Percentiles rank a stretch among this genome's conserved stretches.
These are phyloP conservation scores for Cinclus mexicanus DNA, from an alignment of 2,113 vertebrate genomes.

Conservation along the genomic window DNA sequence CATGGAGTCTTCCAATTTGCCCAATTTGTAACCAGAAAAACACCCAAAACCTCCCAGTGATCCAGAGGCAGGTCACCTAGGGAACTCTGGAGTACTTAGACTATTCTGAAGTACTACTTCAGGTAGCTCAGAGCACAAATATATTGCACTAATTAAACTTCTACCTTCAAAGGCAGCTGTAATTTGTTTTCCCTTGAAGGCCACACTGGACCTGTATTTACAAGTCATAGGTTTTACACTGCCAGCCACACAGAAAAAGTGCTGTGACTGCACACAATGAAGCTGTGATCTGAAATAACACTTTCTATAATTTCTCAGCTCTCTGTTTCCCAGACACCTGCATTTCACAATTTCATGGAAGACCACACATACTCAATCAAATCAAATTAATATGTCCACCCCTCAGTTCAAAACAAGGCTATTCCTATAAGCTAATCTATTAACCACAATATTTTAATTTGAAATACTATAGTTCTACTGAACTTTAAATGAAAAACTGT, in stretches of 20 bases:
- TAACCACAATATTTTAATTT: background rate
- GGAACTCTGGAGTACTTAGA: background rate
- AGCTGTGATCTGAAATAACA: background rate
- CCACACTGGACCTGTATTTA: background rate
- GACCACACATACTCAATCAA: background rate
- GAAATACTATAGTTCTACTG: background rate
- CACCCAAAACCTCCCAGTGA: background rate
- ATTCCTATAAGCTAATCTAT: background rate
- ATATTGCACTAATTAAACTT: background rate
- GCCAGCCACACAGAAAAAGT: background rate
- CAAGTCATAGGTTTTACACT: background rate
- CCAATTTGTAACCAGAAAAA: background rate
- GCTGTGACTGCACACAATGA: background rate
- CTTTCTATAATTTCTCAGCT: background rate
- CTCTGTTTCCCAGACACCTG: background rate
- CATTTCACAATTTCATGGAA: background rate
- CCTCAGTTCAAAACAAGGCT: background rate
- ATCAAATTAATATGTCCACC: background rate
- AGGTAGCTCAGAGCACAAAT: background rate
- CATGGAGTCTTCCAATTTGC: background rate
- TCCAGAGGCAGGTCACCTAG: background rate
- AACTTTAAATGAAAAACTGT: background rate
- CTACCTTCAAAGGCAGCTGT: background rate
- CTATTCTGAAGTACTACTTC: background rate
- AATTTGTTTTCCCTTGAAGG: constrained; percentile 15